Conservation (phyloP, 2,888 invertebrate species). For the Helicoverpa assulta region DNA sequence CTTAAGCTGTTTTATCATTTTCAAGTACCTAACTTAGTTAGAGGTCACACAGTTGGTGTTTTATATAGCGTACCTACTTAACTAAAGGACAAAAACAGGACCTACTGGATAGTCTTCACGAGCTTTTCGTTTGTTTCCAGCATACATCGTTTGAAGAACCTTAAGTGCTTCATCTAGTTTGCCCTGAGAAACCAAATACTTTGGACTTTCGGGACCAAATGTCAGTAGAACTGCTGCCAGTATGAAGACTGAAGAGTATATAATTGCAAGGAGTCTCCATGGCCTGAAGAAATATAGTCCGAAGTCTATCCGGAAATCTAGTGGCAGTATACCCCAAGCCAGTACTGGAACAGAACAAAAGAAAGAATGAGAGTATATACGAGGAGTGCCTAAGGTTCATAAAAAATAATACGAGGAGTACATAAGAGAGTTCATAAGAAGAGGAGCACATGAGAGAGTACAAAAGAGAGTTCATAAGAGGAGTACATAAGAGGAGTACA, state of each 20-base stretch:
- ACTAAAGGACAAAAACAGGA: too few relatives aligned
- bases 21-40: too few relatives aligned
- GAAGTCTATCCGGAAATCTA: constrained; percentile 82
- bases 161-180: constrained; percentile 91
- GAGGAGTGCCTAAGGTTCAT: too few relatives aligned
- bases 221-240: constrained; percentile 89
- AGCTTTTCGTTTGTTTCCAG: constrained; percentile 79
- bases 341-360: constrained; percentile 83
- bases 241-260: constrained; percentile 91
- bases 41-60: too few relatives aligned
- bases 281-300: constrained; percentile 91
- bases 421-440: too few relatives aligned
- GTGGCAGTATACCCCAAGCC: constrained; percentile 92
- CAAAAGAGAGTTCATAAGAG: too few relatives aligned
- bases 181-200: constrained; percentile 92
- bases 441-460: too few relatives aligned
- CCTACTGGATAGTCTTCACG: constrained; percentile 87
- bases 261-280: constrained; percentile 93
- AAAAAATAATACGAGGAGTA: too few relatives aligned
- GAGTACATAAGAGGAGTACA: too few relatives aligned
- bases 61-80: too few relatives aligned
- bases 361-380: too few relatives aligned
- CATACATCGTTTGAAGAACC: constrained; percentile 91
- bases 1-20: too few relatives aligned
- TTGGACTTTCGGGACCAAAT: constrained; percentile 94